A percentile compares a stretch with the other conserved stretches of the same genome.
Evolutionary conservation across 2,797 vertebrate species (phyloP).

Genomic region (Naso thynnoides): DNA sequence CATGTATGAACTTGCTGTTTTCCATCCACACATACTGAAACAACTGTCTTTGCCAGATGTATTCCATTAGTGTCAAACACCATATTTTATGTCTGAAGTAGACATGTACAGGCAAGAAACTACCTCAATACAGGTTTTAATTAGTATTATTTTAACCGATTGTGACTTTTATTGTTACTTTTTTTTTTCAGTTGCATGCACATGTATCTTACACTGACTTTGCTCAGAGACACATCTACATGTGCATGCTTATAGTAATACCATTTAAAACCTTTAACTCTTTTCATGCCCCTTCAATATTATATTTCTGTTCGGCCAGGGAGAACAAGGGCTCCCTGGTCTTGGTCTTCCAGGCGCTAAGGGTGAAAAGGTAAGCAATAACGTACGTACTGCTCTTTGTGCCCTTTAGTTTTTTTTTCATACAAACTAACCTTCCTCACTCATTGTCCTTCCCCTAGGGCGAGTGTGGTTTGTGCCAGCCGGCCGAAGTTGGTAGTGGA

Average conservation of each 20-base stretch:
- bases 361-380: constrained; percentile 81
- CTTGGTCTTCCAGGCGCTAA: constrained; percentile 71
- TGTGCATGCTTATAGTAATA: neutral
- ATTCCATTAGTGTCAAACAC: neutral
- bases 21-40: neutral
- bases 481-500: constrained; percentile 65
- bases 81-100: neutral
- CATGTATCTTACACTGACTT: neutral
- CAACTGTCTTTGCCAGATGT: neutral
- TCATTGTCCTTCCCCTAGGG: constrained; percentile 68
- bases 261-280: neutral
- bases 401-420: constrained; percentile 20
- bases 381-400: neutral
- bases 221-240: neutral
- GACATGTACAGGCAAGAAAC: neutral
- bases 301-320: constrained; percentile 66
- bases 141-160: neutral
- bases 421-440: constrained; percentile 11
- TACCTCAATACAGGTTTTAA: neutral
- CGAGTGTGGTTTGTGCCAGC: constrained; percentile 77
- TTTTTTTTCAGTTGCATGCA: neutral
- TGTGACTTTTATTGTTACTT: no score
- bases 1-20: neutral
- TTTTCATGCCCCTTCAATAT: neutral
- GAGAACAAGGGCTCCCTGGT: constrained; percentile 77